These are phyloP conservation scores for Hirtodrosophila histrioides DNA, from an alignment of 2,888 invertebrate species.

Conservation along the genomic window DNA sequence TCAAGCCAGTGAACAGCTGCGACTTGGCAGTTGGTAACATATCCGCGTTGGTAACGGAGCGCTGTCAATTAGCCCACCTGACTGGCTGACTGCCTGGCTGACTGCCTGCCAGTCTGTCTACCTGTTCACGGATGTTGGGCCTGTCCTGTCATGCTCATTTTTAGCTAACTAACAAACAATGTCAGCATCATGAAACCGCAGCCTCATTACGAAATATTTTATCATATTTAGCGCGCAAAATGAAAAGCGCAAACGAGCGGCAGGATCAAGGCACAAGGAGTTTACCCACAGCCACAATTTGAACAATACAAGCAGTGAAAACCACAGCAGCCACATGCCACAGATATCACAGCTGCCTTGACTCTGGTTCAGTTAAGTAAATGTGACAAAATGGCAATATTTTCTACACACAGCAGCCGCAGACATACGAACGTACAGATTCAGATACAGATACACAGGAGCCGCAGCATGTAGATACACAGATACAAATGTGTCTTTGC, in stretches of 20 bases:
- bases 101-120: conserved; percentile 5
- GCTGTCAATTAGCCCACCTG: conserved; percentile 51
- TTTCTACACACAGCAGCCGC: conserved; percentile 32
- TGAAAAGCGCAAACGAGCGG: conserved; percentile 35
- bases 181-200: conserved; percentile 58
- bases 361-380: conserved; percentile 37
- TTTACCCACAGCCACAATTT: conserved; percentile 44
- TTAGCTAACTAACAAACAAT: conserved; percentile 45
- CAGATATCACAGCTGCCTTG: conserved; percentile 56
- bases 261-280: not conserved
- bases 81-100: conserved; percentile 3
- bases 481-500: conserved; percentile 1
- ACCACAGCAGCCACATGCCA: conserved; percentile 63
- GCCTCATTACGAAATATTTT: conserved; percentile 79
- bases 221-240: conserved; percentile 68
- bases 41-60: not conserved
- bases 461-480: not conserved
- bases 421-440: conserved; percentile 1
- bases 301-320: conserved; percentile 61
- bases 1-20: conserved; percentile 18
- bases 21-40: conserved; percentile 13
- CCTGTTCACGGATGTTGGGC: conserved; percentile 1
- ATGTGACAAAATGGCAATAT: conserved; percentile 63
- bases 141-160: conserved; percentile 4
- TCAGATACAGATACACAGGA: conserved; percentile 1